These are phyloP conservation scores for Aromia moschata DNA, from an alignment of 2,888 invertebrate genomes.

Conservation along the genomic window DNA sequence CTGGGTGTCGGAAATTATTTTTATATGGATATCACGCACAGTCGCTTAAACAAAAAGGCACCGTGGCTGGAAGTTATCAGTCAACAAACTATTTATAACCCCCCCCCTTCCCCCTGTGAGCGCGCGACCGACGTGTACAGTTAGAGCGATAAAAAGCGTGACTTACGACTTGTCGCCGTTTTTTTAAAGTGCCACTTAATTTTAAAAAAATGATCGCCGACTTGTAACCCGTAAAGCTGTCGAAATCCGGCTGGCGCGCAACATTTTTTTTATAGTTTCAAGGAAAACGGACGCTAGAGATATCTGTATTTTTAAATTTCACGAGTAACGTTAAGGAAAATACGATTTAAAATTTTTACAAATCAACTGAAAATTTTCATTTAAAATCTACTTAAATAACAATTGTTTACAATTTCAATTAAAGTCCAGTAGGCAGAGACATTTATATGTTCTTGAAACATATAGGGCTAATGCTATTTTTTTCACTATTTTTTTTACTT, in stretches of 20 bases:
- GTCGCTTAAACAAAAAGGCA: slow-evolving; percentile 15
- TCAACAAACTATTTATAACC: slow-evolving; percentile 19
- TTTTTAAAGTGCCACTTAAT: not conserved
- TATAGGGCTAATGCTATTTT: too few species aligned
- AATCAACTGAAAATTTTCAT: too few species aligned
- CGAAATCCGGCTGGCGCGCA: not conserved
- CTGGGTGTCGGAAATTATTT: slow-evolving; percentile 12
- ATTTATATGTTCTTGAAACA: too few species aligned
- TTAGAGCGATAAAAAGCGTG: not conserved
- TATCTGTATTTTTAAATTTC: too few species aligned
- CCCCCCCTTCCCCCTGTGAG: too few species aligned
- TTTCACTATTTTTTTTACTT: too few species aligned
- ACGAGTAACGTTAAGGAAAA: not conserved
- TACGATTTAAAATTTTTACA: not conserved
- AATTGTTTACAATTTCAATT: too few species aligned
- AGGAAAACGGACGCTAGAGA: too few species aligned
- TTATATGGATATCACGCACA: slow-evolving; percentile 17
- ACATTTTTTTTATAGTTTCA: not conserved
- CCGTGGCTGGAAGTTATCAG: slow-evolving; percentile 3
- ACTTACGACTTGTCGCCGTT: not conserved
- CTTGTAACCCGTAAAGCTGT: not conserved
- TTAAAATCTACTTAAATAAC: too few species aligned
- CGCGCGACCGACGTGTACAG: not conserved
- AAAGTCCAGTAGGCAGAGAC: too few species aligned
- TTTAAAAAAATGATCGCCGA: not conserved